phyloP scores from a whole-genome alignment of 2,797 vertebrate species.

The Oreochromis mossambicus region DNA sequence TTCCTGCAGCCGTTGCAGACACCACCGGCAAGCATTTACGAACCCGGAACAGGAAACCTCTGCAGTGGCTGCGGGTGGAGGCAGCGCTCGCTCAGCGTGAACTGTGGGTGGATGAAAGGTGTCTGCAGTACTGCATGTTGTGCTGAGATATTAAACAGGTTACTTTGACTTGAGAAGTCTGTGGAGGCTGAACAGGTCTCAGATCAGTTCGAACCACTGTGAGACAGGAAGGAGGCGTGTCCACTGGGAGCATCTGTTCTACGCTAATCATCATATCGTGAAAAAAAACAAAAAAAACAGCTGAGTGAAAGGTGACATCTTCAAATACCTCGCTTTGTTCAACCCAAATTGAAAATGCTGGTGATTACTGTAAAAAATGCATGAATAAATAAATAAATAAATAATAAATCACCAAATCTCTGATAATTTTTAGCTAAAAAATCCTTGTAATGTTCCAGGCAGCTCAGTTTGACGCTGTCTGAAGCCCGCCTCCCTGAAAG shows the following conservation, averaged over 20 bases:
- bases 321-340: not conserved
- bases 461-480: not conserved
- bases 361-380: not conserved
- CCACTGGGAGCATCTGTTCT: constrained; percentile 25
- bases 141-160: not conserved
- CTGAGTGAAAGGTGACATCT: not conserved
- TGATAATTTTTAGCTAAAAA: not conserved
- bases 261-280: not conserved
- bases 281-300: not conserved
- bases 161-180: not conserved
- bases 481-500: not conserved
- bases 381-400: not conserved
- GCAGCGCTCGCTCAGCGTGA: not conserved
- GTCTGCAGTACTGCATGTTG: not conserved
- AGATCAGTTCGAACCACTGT: constrained; percentile 55
- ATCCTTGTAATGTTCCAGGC: not conserved
- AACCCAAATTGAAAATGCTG: not conserved
- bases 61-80: not conserved
- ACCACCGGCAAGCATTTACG: not conserved
- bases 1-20: not conserved
- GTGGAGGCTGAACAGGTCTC: constrained; percentile 6
- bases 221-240: constrained; percentile 30
- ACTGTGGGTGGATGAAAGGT: not conserved
- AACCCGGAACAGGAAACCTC: not conserved
- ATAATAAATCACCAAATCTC: not conserved